These are phyloP conservation scores for Pseudorasbora parva DNA, from an alignment of 2,113 vertebrate genomes.

Conservation along the genomic window DNA sequence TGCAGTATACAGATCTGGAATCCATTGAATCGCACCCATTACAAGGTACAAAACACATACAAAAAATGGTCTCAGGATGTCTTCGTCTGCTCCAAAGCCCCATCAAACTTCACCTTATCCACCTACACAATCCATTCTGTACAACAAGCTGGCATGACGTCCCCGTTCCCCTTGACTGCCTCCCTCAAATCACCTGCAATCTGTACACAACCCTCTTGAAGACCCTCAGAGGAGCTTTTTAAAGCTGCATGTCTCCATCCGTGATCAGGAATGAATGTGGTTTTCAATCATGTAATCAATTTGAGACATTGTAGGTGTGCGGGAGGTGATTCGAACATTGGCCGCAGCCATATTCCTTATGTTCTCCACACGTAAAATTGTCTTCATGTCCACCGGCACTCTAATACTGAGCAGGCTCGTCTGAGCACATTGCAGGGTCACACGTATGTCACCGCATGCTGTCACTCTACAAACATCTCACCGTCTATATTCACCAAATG, in stretches of 20 bases:
- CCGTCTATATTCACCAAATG: conserved; percentile 5
- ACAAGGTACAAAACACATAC: not conserved
- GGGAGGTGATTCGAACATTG: conserved; percentile 59
- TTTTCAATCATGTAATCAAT: conserved; percentile 73
- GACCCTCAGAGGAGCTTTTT: conserved; percentile 54
- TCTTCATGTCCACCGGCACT: not conserved
- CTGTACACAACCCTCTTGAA: conserved; percentile 39
- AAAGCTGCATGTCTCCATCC: conserved; percentile 62
- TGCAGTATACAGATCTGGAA: conserved; percentile 11
- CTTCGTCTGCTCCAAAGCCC: conserved; percentile 24
- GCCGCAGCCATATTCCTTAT: conserved; percentile 16
- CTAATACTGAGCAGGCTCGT: conserved; percentile 9
- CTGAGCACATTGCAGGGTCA: conserved; percentile 14
- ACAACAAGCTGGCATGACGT: conserved; percentile 42
- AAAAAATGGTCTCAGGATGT: conserved; percentile 23
- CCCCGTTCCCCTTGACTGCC: conserved; percentile 34
- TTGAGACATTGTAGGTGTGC: conserved; percentile 64
- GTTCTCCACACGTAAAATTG: conserved; percentile 12
- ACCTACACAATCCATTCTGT: conserved; percentile 48
- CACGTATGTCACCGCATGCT: not conserved
- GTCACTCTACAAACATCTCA: conserved; percentile 23
- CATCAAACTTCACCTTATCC: conserved; percentile 47
- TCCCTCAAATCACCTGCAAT: conserved; percentile 30
- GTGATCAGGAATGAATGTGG: conserved; percentile 68
- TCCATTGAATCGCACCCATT: not conserved